Conservation (phyloP, 2,888 invertebrate genomes). For the Zaprionus lineosus region DNA sequence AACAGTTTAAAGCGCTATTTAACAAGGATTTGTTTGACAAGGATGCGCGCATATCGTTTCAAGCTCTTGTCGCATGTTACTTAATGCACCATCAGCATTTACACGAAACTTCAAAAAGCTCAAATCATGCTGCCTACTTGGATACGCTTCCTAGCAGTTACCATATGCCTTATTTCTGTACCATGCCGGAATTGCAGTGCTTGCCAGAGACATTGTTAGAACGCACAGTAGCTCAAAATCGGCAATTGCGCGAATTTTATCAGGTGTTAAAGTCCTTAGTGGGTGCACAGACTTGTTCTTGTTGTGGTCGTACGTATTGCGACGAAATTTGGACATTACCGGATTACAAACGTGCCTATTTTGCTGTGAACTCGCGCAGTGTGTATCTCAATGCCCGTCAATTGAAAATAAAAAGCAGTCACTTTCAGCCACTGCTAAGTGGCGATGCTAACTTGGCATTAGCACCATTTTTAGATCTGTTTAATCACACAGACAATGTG, state of each 20-base stretch:
- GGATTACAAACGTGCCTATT: slow-evolving; percentile 90
- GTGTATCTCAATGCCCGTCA: slow-evolving; percentile 88
- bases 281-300: slow-evolving; percentile 55
- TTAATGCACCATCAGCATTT: slow-evolving; percentile 87
- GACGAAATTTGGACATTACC: slow-evolving; percentile 84
- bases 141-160: slow-evolving; percentile 87
- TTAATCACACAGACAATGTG: slow-evolving; percentile 90
- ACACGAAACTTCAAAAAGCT: slow-evolving; percentile 70
- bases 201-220: slow-evolving; percentile 85
- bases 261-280: slow-evolving; percentile 49
- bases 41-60: slow-evolving; percentile 85
- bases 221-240: slow-evolving; percentile 84
- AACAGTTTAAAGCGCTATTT: slow-evolving; percentile 84
- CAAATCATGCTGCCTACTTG: slow-evolving; percentile 87
- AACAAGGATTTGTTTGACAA: slow-evolving; percentile 59
- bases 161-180: slow-evolving; percentile 88
- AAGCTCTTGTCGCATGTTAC: slow-evolving; percentile 89
- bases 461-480: slow-evolving; percentile 94
- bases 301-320: slow-evolving; percentile 83
- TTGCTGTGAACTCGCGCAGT: slow-evolving; percentile 92
- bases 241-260: slow-evolving; percentile 81
- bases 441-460: slow-evolving; percentile 88
- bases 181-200: slow-evolving; percentile 84
- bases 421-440: slow-evolving; percentile 81
- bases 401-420: slow-evolving; percentile 81